These are phyloP conservation scores for Acrossocheilus fasciatus DNA, from an alignment of 2,797 vertebrate genomes.

Conservation along the genomic window DNA sequence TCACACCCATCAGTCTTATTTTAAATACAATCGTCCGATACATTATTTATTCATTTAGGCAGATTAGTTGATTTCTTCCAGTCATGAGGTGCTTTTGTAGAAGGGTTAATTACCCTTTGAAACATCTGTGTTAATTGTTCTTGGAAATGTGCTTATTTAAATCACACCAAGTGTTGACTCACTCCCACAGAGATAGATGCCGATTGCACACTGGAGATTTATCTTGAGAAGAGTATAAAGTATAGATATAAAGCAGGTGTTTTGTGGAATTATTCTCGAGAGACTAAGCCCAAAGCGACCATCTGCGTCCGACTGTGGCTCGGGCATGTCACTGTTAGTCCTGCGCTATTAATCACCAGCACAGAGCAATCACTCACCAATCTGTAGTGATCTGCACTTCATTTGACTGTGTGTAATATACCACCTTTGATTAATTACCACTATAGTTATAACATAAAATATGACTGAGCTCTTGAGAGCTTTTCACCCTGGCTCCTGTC, in stretches of 20 bases:
- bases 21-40: slow-evolving; percentile 33
- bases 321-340: slow-evolving; percentile 46
- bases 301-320: slow-evolving; percentile 39
- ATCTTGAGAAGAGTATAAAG: slow-evolving; percentile 15
- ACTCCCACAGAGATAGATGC: slow-evolving; percentile 1
- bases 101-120: slow-evolving; percentile 46
- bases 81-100: slow-evolving; percentile 38
- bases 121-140: slow-evolving; percentile 39
- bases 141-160: slow-evolving; percentile 13
- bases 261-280: slow-evolving; percentile 9
- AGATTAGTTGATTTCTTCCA: slow-evolving; percentile 37
- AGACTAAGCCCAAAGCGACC: slow-evolving; percentile 42
- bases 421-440: slow-evolving; percentile 60
- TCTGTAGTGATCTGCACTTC: slow-evolving; percentile 60
- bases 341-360: slow-evolving; percentile 60
- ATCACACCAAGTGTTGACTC: slow-evolving; percentile 12
- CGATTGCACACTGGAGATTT: not conserved
- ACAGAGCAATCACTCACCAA: slow-evolving; percentile 58
- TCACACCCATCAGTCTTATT: slow-evolving; percentile 34
- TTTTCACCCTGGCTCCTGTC: not conserved
- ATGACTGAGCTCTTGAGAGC: slow-evolving; percentile 43
- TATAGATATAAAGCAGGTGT: slow-evolving; percentile 32
- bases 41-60: slow-evolving; percentile 33
- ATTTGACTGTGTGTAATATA: slow-evolving; percentile 59
- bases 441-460: slow-evolving; percentile 58